Percentiles rank a stretch among this genome's conserved stretches.
Evolutionary conservation across 2,113 vertebrate species (phyloP).

Genomic region (Chloebia gouldiae): DNA sequence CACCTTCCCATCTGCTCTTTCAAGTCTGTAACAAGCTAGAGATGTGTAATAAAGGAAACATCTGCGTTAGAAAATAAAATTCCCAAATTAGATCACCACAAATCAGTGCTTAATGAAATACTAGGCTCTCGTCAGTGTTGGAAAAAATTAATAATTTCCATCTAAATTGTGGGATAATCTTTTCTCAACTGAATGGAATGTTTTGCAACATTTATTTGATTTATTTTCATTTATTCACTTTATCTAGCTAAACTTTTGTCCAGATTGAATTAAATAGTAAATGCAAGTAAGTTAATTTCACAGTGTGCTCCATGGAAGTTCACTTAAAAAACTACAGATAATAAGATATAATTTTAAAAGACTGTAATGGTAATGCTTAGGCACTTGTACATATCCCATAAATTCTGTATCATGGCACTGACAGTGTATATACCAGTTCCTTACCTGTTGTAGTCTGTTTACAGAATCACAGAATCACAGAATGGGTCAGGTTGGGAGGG

Average conservation of each 20-base stretch:
- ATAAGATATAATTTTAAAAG: background rate
- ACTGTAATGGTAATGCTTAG: background rate
- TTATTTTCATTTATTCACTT: constrained; percentile 11
- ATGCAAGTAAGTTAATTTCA: background rate
- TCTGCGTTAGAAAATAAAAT: constrained; percentile 58
- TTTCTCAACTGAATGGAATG: constrained; percentile 42
- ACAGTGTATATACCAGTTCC: background rate
- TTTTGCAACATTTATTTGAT: background rate
- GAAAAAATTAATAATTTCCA: constrained; percentile 28
- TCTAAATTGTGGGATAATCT: background rate
- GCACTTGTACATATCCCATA: background rate
- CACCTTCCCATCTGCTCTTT: background rate
- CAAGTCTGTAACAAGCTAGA: background rate
- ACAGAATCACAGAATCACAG: background rate
- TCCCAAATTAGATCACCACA: constrained; percentile 56
- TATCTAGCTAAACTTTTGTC: background rate
- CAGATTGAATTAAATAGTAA: background rate
- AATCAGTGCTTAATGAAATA: constrained; percentile 28
- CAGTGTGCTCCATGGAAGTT: background rate
- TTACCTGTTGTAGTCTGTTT: background rate
- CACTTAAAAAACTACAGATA: background rate
- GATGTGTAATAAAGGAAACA: constrained; percentile 36
- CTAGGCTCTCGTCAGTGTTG: background rate
- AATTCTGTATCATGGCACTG: background rate
- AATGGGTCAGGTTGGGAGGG: background rate